Conservation (phyloP, 2,888 invertebrate genomes). For the Junonia oenone region DNA sequence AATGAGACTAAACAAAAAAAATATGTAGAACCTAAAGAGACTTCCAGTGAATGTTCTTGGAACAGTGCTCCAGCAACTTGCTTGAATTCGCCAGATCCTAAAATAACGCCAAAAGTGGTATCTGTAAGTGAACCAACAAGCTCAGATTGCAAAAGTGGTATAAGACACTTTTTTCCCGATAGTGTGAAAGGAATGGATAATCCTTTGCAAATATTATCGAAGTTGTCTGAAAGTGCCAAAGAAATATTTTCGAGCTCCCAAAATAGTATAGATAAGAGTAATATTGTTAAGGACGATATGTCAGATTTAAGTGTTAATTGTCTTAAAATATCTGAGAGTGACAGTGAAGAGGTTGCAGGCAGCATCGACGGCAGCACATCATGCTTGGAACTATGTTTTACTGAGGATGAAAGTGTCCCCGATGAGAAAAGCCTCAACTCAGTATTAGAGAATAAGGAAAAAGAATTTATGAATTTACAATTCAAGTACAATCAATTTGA, state of each 20-base stretch:
- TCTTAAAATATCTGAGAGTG: conserved; percentile 70
- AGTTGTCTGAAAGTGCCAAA: conserved; percentile 71
- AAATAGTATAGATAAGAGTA: conserved; percentile 64
- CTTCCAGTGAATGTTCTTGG: conserved; percentile 49
- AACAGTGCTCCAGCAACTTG: conserved; percentile 82
- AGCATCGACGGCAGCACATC: conserved; percentile 72
- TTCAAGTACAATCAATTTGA: conserved; percentile 73
- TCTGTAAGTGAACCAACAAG: conserved; percentile 68
- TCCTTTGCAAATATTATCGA: conserved; percentile 67
- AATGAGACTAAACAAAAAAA: conserved; percentile 39
- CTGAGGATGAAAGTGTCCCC: conserved; percentile 63
- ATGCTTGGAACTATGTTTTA: conserved; percentile 70
- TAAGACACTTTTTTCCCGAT: conserved; percentile 71
- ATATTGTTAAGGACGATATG: conserved; percentile 55
- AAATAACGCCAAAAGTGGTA: conserved; percentile 46
- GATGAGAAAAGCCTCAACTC: conserved; percentile 56
- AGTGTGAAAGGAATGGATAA: conserved; percentile 67
- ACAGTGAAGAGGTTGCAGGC: conserved; percentile 68
- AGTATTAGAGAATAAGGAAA: conserved; percentile 65
- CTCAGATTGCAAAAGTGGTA: conserved; percentile 59
- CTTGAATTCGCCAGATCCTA: conserved; percentile 79
- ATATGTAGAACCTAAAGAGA: conserved; percentile 35
- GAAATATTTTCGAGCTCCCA: conserved; percentile 70
- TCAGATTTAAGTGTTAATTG: conserved; percentile 67
- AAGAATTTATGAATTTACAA: conserved; percentile 72